Conservation (phyloP, 2,888 invertebrate genomes). For the Muschampia plurimacula region DNA sequence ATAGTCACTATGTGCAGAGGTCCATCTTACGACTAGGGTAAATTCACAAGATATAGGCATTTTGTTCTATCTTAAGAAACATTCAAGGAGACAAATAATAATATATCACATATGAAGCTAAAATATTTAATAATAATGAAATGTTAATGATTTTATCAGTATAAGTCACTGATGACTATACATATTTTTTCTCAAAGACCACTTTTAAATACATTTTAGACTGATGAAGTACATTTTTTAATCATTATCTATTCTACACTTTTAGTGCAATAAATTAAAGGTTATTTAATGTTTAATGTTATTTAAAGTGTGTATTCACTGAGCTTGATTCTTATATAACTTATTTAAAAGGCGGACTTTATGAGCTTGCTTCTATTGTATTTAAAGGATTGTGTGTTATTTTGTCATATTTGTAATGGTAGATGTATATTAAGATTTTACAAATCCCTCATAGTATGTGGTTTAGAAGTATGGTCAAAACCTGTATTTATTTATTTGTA, state of each 20-base stretch:
- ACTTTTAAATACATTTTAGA: not conserved
- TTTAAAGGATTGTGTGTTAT: slow-evolving; percentile 29
- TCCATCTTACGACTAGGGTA: slow-evolving; percentile 83
- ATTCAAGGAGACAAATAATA: not conserved
- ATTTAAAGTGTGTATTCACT: not conserved
- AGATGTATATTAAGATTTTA: not conserved
- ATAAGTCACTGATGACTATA: not conserved
- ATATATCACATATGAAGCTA: not conserved
- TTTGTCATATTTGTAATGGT: slow-evolving; percentile 9
- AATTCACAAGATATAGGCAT: not conserved
- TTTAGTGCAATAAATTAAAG: not conserved
- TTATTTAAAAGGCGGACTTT: slow-evolving; percentile 12
- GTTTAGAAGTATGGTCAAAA: not conserved
- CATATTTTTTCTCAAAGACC: not conserved
- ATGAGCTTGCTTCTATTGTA: slow-evolving; percentile 26
- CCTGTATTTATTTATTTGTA: too few species aligned
- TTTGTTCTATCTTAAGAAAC: not conserved
- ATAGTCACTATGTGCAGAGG: slow-evolving; percentile 87
- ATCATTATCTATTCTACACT: too few species aligned
- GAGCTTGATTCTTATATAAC: not conserved
- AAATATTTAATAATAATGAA: too few species aligned
- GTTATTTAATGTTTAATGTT: not conserved
- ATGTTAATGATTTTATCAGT: too few species aligned
- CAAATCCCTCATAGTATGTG: not conserved
- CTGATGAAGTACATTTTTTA: too few species aligned